A percentile compares a stretch with the other conserved stretches of the same genome.
These are phyloP conservation scores for Crematogaster levior DNA, from an alignment of 2,888 invertebrate genomes.

Conservation along the genomic window DNA sequence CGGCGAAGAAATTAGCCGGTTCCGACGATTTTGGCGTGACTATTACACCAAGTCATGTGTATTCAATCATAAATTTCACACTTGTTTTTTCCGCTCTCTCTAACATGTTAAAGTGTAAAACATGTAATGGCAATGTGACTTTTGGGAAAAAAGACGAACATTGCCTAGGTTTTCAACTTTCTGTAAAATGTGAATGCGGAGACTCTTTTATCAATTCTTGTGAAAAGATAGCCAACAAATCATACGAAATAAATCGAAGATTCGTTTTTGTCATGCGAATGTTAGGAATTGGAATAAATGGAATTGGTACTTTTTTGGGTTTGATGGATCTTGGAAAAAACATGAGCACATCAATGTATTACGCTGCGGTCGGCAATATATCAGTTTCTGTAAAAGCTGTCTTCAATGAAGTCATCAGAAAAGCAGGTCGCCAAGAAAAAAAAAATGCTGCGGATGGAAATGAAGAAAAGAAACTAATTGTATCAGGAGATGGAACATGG, in stretches of 20 bases:
- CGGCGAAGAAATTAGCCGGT: not conserved
- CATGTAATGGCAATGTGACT: not conserved
- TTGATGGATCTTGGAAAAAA: conserved; percentile 9
- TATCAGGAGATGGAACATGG: not conserved
- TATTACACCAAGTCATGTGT: not conserved
- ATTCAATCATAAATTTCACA: not conserved
- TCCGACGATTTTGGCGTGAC: not conserved
- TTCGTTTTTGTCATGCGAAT: not conserved
- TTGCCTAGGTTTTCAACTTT: not conserved
- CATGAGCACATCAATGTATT: not conserved
- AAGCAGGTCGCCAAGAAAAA: not conserved
- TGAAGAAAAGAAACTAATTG: not conserved
- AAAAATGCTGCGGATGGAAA: not conserved
- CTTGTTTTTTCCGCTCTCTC: not conserved
- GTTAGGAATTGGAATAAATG: not conserved
- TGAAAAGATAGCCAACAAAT: not conserved
- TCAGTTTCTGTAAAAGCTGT: not conserved
- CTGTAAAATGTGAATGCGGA: not conserved
- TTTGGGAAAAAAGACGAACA: conserved; percentile 11
- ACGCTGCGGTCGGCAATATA: not conserved
- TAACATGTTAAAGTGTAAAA: conserved; percentile 10
- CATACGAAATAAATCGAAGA: conserved; percentile 7
- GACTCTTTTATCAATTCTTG: not conserved
- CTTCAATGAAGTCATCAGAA: not conserved
- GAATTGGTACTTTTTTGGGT: not conserved